phyloP scores from a whole-genome alignment of 2,113 vertebrate genomes.

The Mystacornis crossleyi region DNA sequence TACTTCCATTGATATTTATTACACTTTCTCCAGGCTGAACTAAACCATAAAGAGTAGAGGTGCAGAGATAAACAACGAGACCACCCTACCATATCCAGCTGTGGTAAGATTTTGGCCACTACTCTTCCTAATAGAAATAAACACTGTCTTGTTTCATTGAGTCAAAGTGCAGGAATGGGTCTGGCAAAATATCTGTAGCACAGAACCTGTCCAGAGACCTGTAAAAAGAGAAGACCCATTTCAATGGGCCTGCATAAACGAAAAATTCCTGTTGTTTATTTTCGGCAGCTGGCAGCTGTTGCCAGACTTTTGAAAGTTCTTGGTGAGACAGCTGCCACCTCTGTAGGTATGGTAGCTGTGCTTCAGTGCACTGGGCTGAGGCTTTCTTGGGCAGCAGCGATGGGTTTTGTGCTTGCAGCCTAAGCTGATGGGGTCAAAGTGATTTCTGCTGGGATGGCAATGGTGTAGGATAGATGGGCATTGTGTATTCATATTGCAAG shows the following conservation, averaged over 20 bases:
- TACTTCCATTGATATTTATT: neutral
- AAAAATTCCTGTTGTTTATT: constrained; percentile 14
- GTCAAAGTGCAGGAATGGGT: neutral
- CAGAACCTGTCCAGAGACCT: neutral
- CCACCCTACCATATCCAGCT: neutral
- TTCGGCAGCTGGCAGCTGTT: constrained; percentile 12
- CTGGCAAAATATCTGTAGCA: neutral
- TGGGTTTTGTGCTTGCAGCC: neutral
- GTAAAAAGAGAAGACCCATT: neutral
- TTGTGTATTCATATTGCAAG: constrained; percentile 35
- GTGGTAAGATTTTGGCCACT: neutral
- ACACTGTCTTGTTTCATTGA: neutral
- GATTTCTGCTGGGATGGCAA: constrained; percentile 31
- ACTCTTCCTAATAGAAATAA: neutral
- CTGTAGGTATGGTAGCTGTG: neutral
- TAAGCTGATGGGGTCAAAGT: constrained; percentile 1
- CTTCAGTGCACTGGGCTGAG: neutral
- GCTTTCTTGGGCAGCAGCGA: neutral
- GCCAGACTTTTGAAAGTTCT: neutral
- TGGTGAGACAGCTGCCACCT: neutral
- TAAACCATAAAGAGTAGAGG: neutral
- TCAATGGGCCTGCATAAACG: neutral
- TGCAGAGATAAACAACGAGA: neutral
- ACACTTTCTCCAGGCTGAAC: neutral
- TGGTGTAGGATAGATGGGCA: constrained; percentile 33